Evolutionary conservation across 2,113 vertebrate genomes (phyloP), one percentile per base, ranked within the genome.

Genomic region (Tympanuchus pallidicinctus): DNA sequence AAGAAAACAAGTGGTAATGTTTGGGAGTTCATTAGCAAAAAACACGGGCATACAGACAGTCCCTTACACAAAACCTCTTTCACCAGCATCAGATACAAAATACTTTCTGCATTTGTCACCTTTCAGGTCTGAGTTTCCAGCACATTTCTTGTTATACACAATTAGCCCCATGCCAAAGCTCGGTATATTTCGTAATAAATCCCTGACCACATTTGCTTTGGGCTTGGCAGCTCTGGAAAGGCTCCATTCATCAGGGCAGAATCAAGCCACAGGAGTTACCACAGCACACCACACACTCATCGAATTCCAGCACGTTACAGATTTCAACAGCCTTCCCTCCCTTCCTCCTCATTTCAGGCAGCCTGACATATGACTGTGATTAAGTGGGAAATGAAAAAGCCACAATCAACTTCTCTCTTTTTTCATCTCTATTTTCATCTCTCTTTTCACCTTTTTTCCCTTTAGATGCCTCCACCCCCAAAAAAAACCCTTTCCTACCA

Each of bases 331-430:
- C 85, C 93, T 95, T 82, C 57, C 27, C 30, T 67, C 52, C 52
- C 65, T 86, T 86, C 92, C 65, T 86, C 95, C 92, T 96, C 80
- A 94, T 92, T 93, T 92, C 95, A 97, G 94, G 86, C 96, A 96
- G 95, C 82, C 94, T 96, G 82, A 95, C 98, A 98, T 97, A 97
- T 97, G 98, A 98, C 95, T 98, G 95, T 98, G 97, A 98, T 98
- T 98, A 98, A 96, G 95, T 86, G 91, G 81, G 89, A 84, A 94
- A 88, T 64, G 80, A 96, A 97, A 97, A 93, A 82, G 94, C 94
- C 90, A 84, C 77, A 95, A 96, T 91, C 95, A 92, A 88, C 91
- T 95, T 95, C 93, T 94, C 92, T 95, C 90, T 96, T 94, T 97
- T 19, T 97, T 95, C 90, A 79, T 94, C 92, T 95, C 89, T 95